Base-by-base conservation (phyloP, 2,113 vertebrate genomes). In the Corythaixoides concolor region DNA sequence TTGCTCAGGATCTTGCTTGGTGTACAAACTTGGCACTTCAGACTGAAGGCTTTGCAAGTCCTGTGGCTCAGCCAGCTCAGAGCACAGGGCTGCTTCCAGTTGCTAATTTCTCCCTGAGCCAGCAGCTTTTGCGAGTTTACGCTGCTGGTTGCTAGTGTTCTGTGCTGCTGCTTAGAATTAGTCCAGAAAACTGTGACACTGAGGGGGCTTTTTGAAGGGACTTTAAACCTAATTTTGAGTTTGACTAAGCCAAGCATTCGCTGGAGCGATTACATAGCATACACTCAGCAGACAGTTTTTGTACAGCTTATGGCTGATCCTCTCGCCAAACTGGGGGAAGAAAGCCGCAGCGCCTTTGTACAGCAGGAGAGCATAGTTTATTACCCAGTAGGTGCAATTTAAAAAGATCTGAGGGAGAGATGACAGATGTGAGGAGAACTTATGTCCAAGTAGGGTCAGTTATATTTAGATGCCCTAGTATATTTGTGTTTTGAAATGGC, bases 321-420 rank as follows among this genome's bases (percentile, higher is more conserved):
- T 76, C 58, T 87, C 2, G 9, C 60, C 85, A 76, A 15, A 9
- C 28, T 6, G 7, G 62, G 41, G 91, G 63, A 37, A 83, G 67
- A 79, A 73, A 62, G 63, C 62, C 50, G 58, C 15, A 27, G 56
- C 2, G 77, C 87, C 91, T 96, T 81, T 21, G 37, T 60, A 7
- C 56, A 70, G 82, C 20, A 2, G 92, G 84, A 73, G 55, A 95
- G 93, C 70, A 85, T 69, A 43, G 80, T 59, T 95, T 96, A 91
- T 96, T 96, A 91, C 86, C 81, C 90, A 92, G 90, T 66, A 89
- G 92, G 77, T 62, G 84, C 81, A 93, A 83, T 91, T 96, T 94
- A 66, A 88, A 95, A 95, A 96, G 84, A 91, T 95, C 87, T 94
- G 70, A 94, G 58, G 67, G 67, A 94, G 88, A 87, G 64, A 87